phyloP scores from a whole-genome alignment of 2,113 vertebrate genomes.

The Rafetus swinhoei region DNA sequence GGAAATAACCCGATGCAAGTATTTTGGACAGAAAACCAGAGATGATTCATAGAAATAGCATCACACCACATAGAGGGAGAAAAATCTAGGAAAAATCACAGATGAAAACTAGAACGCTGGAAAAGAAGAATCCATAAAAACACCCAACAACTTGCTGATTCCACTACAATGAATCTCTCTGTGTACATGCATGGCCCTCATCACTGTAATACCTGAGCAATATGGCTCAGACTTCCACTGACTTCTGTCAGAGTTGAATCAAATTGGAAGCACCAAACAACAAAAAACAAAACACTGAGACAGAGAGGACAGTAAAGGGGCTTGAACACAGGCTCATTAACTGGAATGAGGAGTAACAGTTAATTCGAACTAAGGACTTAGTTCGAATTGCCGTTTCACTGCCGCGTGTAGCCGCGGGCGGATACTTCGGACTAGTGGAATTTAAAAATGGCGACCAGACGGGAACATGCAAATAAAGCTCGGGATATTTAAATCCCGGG shows the following conservation, averaged over 20 bases:
- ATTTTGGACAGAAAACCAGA: neutral
- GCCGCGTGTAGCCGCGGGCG: too few species aligned
- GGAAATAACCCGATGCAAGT: neutral
- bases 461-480: too few species aligned
- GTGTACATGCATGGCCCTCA: rapidly evolving
- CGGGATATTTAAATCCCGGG: too few species aligned
- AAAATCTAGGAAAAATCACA: neutral
- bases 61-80: neutral
- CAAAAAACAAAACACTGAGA: neutral
- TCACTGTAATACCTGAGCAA: rapidly evolving
- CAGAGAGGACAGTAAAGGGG: neutral
- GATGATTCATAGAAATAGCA: neutral
- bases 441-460: too few species aligned
- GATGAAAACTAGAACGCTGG: neutral
- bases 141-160: neutral
- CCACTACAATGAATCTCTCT: neutral
- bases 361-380: too few species aligned
- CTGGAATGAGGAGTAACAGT: neutral
- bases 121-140: neutral
- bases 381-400: too few species aligned
- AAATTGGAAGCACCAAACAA: neutral
- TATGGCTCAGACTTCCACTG: neutral
- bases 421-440: too few species aligned
- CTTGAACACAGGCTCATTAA: neutral
- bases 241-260: neutral